Evolutionary conservation across 2,888 invertebrate species (phyloP).

Genomic region (Euzophera pinguis): DNA sequence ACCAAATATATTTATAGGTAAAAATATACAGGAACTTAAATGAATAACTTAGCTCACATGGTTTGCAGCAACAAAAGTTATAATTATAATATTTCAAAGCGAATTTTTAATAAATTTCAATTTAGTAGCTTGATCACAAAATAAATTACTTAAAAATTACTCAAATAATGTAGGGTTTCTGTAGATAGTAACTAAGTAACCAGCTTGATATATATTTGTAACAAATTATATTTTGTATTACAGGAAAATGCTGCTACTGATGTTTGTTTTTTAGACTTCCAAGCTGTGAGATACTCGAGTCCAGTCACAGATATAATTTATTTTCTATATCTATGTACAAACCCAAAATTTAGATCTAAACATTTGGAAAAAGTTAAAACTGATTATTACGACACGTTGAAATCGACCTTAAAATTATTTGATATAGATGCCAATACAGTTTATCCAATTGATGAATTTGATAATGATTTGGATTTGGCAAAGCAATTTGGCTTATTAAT

Average conservation of each 20-base stretch:
- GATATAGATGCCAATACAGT: slow-evolving; percentile 40
- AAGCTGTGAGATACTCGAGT: slow-evolving; percentile 58
- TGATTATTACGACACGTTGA: slow-evolving; percentile 49
- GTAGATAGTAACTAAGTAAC: too few relatives aligned
- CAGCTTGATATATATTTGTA: too few relatives aligned
- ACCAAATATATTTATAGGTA: too few relatives aligned
- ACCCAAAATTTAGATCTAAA: slow-evolving; percentile 51
- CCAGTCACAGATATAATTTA: slow-evolving; percentile 59
- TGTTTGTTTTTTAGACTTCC: slow-evolving; percentile 62
- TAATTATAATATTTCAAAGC: too few relatives aligned
- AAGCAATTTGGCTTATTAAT: slow-evolving; percentile 52
- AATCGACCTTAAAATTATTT: slow-evolving; percentile 39
- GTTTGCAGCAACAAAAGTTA: too few relatives aligned
- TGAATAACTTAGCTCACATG: too few relatives aligned
- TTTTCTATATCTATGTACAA: slow-evolving; percentile 57
- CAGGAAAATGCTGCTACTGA: slow-evolving; percentile 42
- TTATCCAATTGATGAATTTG: slow-evolving; percentile 46
- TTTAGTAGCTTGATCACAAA: too few relatives aligned
- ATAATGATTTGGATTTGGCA: slow-evolving; percentile 43
- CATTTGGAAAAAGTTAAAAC: slow-evolving; percentile 42
- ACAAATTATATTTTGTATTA: slow-evolving; percentile 21
- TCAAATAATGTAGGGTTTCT: too few relatives aligned
- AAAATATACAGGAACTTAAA: too few relatives aligned
- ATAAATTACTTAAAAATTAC: too few relatives aligned
- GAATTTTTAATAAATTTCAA: too few relatives aligned